Evolutionary conservation across 2,888 invertebrate genomes (phyloP).

Genomic region (Sinhomidia bicolor): DNA sequence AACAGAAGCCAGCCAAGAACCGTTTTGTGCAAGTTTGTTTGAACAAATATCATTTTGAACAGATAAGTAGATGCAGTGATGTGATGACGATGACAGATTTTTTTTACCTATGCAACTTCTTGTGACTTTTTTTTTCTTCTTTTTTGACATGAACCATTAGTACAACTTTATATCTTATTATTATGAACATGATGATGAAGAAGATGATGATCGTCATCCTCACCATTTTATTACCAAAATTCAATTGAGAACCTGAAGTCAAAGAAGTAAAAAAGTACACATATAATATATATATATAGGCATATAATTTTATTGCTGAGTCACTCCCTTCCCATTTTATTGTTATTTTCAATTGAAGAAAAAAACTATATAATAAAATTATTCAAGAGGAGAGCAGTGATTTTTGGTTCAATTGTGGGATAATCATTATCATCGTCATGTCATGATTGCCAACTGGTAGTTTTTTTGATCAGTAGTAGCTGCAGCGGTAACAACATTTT

Average conservation of each 20-base stretch:
- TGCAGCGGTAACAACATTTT: slow-evolving; percentile 20
- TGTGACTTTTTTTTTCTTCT: slow-evolving; percentile 45
- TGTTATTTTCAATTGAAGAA: slow-evolving; percentile 51
- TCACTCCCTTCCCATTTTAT: slow-evolving; percentile 55
- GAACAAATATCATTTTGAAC: slow-evolving; percentile 49
- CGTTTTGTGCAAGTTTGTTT: slow-evolving; percentile 47
- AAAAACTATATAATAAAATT: slow-evolving; percentile 41
- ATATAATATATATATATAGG: too few relatives aligned
- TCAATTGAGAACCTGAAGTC: slow-evolving; percentile 47
- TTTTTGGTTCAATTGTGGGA: slow-evolving; percentile 45
- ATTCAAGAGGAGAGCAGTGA: slow-evolving; percentile 43
- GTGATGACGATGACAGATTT: slow-evolving; percentile 50
- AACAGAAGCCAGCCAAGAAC: too few relatives aligned
- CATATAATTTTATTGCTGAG: slow-evolving; percentile 47
- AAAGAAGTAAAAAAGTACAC: too few relatives aligned
- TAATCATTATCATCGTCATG: slow-evolving; percentile 39
- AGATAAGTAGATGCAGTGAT: background rate
- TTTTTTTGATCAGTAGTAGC: too few relatives aligned
- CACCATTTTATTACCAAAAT: slow-evolving; percentile 46
- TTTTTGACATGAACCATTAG: slow-evolving; percentile 54
- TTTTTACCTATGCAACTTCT: slow-evolving; percentile 8
- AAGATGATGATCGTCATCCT: background rate
- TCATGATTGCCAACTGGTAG: slow-evolving; percentile 40
- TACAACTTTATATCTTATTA: slow-evolving; percentile 46
- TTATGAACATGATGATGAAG: slow-evolving; percentile 14